These are phyloP conservation scores for Ictalurus punctatus DNA, from an alignment of 2,113 vertebrate genomes.

Conservation along the genomic window DNA sequence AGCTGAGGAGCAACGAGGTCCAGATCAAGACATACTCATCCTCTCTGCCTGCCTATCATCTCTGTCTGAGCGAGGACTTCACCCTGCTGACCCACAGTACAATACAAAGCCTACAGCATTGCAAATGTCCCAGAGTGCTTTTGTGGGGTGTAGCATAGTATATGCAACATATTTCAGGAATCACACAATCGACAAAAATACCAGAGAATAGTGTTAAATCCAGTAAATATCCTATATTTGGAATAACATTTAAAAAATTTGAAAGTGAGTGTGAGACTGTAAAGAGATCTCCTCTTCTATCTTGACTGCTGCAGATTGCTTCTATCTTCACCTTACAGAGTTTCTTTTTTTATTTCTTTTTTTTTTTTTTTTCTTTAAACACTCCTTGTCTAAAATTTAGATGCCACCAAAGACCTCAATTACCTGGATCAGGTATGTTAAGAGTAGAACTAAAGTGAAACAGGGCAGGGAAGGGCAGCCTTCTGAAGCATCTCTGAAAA, in stretches of 20 bases:
- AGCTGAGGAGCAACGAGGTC: conserved; percentile 62
- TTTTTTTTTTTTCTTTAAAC: neutral
- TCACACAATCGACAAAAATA: neutral
- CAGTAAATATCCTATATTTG: neutral
- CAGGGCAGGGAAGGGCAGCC: neutral
- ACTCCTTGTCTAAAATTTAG: neutral
- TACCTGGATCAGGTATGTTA: neutral
- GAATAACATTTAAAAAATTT: neutral
- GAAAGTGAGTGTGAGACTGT: conserved; percentile 5
- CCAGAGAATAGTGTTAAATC: neutral
- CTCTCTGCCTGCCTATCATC: conserved; percentile 13
- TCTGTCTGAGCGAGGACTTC: neutral
- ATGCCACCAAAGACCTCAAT: neutral
- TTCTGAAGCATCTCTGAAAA: neutral
- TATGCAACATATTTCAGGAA: neutral
- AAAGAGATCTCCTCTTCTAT: neutral
- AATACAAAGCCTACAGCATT: neutral
- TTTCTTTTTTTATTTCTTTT: neutral
- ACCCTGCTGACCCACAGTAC: conserved; percentile 1
- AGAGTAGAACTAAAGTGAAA: neutral
- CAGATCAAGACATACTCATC: conserved; percentile 54
- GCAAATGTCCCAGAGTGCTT: neutral
- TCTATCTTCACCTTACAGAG: neutral
- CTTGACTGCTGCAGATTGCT: neutral
- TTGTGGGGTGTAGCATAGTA: neutral